Evolutionary conservation across 2,888 invertebrate species (phyloP).

Genomic region (Thumatha senex): DNA sequence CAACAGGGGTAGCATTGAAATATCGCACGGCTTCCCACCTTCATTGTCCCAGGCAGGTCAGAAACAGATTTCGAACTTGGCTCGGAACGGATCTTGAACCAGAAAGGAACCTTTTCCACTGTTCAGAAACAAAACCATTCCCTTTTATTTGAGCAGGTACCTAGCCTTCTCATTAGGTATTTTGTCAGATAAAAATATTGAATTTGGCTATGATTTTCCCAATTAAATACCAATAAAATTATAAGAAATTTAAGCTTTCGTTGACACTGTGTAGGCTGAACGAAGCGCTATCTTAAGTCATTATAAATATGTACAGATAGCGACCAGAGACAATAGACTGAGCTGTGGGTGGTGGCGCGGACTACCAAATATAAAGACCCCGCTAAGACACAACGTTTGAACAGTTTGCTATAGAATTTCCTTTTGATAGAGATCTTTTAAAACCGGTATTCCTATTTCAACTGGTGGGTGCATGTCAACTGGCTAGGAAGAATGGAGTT

Average conservation of each 20-base stretch:
- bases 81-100: no score
- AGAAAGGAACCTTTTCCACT: no score
- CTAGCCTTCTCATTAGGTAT: no score
- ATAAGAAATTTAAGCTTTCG: conserved; percentile 6
- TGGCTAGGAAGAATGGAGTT: conserved; percentile 42
- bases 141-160: no score
- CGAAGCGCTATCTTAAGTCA: conserved; percentile 62
- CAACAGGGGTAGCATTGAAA: no score
- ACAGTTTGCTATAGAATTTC: not conserved
- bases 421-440: conserved; percentile 23
- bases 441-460: conserved; percentile 31
- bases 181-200: not conserved
- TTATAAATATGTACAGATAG: conserved; percentile 76
- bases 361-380: conserved; percentile 40
- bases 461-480: conserved; percentile 59
- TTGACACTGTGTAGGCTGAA: conserved; percentile 58
- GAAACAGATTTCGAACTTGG: no score
- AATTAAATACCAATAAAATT: no score
- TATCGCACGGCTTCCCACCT: no score
- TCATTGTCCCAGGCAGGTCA: no score
- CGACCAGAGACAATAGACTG: conserved; percentile 68
- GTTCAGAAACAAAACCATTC: no score
- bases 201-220: no score
- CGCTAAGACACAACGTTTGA: conserved; percentile 5
- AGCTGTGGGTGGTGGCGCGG: conserved; percentile 53